Conservation (phyloP, 2,888 invertebrate genomes). For the Escarpia spicata region DNA sequence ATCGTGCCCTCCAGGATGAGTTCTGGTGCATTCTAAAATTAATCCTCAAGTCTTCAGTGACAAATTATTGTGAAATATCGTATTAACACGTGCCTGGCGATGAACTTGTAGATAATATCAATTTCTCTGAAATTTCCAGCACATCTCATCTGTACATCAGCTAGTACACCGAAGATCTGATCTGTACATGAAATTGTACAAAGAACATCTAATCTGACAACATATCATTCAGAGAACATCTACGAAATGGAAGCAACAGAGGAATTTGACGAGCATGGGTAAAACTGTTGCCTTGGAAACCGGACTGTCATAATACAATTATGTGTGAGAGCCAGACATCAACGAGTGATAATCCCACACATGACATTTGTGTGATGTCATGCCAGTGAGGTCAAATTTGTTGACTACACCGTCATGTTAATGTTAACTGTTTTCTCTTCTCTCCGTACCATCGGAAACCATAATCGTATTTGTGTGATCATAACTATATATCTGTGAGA, state of each 20-base stretch:
- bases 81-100: background rate
- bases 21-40: background rate
- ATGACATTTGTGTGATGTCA: background rate
- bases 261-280: background rate
- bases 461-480: too few species aligned
- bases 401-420: background rate
- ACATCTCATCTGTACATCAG: background rate
- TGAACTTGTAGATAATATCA: background rate
- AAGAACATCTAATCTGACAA: background rate
- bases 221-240: background rate
- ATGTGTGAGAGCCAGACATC: background rate
- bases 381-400: background rate
- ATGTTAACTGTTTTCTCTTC: background rate
- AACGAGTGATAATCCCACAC: background rate
- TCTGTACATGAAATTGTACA: background rate
- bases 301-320: background rate
- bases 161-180: background rate
- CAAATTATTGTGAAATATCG: background rate
- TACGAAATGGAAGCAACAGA: background rate
- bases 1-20: background rate
- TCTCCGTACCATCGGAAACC: background rate
- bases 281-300: conserved; percentile 1
- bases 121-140: background rate
- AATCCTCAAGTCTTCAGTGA: background rate
- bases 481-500: too few species aligned